Evolutionary conservation across 1,140 invertebrate genomes (phyloP).

Genomic region (Brachionus plicatilis): DNA sequence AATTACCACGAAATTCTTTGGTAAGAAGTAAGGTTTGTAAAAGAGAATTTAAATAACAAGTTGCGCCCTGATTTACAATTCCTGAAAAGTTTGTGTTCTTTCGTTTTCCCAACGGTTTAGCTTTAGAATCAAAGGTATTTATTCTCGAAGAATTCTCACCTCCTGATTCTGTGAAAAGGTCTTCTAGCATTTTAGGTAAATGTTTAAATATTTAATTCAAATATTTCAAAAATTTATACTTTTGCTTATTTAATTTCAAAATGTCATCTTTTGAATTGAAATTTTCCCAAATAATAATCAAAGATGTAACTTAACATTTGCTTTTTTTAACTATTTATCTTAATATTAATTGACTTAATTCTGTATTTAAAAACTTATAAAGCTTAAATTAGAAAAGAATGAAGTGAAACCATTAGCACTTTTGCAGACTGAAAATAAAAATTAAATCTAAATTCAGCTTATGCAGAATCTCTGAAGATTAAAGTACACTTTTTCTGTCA

Average conservation of each 20-base stretch:
- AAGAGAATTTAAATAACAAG: conserved; percentile 54
- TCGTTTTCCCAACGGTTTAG: conserved; percentile 44
- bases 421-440: no score
- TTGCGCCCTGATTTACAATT: conserved; percentile 54
- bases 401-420: no score
- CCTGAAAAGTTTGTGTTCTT: conserved; percentile 48
- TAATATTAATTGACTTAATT: neutral
- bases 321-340: neutral
- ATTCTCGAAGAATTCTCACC: neutral
- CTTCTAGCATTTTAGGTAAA: neutral
- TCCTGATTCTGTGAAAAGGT: neutral
- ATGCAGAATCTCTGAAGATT: no score
- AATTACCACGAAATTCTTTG: conserved; percentile 55
- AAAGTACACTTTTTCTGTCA: no score
- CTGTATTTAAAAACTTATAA: neutral
- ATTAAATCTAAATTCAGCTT: no score
- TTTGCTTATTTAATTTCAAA: neutral
- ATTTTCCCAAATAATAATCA: neutral
- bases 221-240: neutral
- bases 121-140: neutral
- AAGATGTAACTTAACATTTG: conserved; percentile 5
- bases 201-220: neutral
- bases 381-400: no score
- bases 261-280: conserved; percentile 3
- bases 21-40: conserved; percentile 52